Conservation (phyloP, 2,888 invertebrate genomes). For the Chrysolina haemoptera region DNA sequence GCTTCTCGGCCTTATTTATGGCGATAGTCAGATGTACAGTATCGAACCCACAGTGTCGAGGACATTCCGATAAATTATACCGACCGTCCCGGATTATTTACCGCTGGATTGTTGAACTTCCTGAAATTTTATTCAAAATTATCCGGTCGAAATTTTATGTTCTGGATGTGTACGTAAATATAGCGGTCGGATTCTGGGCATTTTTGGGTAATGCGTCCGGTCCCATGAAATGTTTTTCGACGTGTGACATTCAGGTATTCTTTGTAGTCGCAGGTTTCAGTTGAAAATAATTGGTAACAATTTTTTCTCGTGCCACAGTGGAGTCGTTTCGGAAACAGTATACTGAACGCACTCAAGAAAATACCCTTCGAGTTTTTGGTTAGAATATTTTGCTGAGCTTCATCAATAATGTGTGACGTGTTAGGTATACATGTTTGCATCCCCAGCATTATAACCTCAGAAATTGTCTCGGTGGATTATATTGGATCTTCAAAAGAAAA, state of each 20-base stretch:
- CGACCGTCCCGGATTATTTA: conserved; percentile 61
- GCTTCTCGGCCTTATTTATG: conserved; percentile 59
- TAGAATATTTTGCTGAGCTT: too few relatives aligned
- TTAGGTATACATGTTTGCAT: too few relatives aligned
- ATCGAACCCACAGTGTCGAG: conserved; percentile 59
- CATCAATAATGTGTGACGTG: too few relatives aligned
- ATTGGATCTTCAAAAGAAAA: too few relatives aligned
- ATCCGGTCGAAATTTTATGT: conserved; percentile 24
- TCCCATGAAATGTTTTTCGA: neutral
- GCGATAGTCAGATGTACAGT: conserved; percentile 60
- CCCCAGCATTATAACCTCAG: too few relatives aligned
- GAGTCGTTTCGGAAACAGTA: too few relatives aligned
- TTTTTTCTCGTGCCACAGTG: too few relatives aligned
- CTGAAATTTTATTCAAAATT: conserved; percentile 48
- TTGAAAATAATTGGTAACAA: neutral
- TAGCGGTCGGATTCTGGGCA: conserved; percentile 4
- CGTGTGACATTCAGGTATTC: neutral
- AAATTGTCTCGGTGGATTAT: too few relatives aligned
- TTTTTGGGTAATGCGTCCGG: neutral
- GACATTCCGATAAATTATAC: conserved; percentile 64
- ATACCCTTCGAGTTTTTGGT: too few relatives aligned
- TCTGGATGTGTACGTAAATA: conserved; percentile 14
- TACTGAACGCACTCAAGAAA: too few relatives aligned
- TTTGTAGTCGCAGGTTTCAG: neutral
- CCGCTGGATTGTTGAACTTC: conserved; percentile 51